Percentiles rank a stretch among this genome's conserved stretches.
phyloP scores from a whole-genome alignment of 2,888 invertebrate species.

The Megalurothrips usitatus region DNA sequence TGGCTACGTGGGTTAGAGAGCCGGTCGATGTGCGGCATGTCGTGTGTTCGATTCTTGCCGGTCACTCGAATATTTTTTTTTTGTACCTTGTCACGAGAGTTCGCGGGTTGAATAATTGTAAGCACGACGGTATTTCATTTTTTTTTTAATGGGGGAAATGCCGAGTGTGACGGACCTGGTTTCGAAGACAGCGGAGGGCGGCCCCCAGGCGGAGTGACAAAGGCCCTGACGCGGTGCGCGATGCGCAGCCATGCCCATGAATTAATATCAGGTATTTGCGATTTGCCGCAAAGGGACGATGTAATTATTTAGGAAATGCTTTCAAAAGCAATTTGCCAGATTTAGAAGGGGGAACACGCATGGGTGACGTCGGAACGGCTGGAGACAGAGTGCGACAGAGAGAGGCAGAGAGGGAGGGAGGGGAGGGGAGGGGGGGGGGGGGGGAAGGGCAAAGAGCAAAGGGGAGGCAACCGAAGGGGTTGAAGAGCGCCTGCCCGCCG shows the following conservation, averaged over 20 bases:
- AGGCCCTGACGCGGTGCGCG: not conserved
- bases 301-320: slow-evolving; percentile 25
- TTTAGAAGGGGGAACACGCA: slow-evolving; percentile 19
- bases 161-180: no score
- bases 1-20: no score
- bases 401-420: not conserved
- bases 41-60: no score
- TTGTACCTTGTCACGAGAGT: no score
- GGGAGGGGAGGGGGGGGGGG: not conserved
- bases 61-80: no score
- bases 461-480: not conserved
- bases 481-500: not conserved
- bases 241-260: not conserved
- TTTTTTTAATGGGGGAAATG: no score
- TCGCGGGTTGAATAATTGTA: no score
- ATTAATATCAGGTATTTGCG: slow-evolving; percentile 26
- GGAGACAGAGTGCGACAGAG: slow-evolving; percentile 6
- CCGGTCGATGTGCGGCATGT: no score
- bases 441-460: not conserved
- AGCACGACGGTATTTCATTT: no score
- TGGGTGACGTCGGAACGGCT: not conserved
- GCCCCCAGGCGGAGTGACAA: no score
- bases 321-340: slow-evolving; percentile 26
- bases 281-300: slow-evolving; percentile 19
- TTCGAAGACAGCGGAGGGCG: no score